These are phyloP conservation scores for Zaprionus inermis DNA, from an alignment of 1,140 invertebrate genomes.

Conservation along the genomic window DNA sequence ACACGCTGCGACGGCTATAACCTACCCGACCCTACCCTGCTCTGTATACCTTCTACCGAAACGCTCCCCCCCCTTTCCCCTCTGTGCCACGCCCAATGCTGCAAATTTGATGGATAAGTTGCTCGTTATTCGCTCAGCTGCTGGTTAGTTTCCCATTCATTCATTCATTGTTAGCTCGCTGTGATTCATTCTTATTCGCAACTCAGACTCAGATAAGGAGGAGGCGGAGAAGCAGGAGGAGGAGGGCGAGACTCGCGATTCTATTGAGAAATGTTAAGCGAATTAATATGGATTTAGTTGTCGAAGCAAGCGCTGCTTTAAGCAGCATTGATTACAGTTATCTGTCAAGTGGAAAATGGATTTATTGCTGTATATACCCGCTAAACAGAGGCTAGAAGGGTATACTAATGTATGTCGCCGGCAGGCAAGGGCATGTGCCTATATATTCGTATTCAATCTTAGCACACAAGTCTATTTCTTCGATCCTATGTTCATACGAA, in stretches of 20 bases:
- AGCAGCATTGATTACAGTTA: constrained; percentile 3
- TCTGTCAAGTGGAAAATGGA: not conserved
- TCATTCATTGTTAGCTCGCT: constrained; percentile 8
- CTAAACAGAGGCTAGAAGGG: too few relatives aligned
- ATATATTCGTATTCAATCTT: too few relatives aligned
- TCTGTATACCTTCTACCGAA: too few relatives aligned
- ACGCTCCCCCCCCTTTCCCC: too few relatives aligned
- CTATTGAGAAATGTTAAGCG: not conserved
- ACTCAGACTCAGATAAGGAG: not conserved
- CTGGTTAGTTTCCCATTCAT: not conserved
- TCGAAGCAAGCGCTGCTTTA: not conserved
- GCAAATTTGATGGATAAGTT: constrained; percentile 7
- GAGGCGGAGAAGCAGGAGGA: not conserved
- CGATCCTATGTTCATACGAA: too few relatives aligned
- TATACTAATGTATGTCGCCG: too few relatives aligned
- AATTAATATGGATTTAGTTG: constrained; percentile 1
- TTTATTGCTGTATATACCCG: too few relatives aligned
- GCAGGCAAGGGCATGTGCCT: too few relatives aligned
- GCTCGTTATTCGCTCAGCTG: constrained; percentile 7
- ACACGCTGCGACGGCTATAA: not conserved
- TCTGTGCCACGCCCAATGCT: not conserved
- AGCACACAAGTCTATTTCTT: too few relatives aligned
- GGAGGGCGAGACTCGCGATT: not conserved
- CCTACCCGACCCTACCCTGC: not conserved
- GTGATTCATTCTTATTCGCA: constrained; percentile 1